Base-by-base conservation (phyloP, 1,140 invertebrate species). In the Glomeris maerens region DNA sequence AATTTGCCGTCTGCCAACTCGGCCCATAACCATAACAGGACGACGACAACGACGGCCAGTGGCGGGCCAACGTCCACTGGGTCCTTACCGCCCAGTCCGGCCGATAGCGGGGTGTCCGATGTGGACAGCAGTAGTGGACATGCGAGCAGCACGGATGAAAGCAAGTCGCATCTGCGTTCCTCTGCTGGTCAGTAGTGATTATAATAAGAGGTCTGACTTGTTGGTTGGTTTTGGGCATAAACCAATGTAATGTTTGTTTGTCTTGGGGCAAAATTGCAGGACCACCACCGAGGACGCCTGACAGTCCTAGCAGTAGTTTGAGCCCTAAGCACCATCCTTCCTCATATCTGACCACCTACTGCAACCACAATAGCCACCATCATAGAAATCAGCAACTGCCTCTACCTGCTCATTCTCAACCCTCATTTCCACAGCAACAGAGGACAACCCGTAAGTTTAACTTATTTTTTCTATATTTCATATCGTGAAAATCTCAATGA, bases 71-170 rank as follows among this genome's bases (percentile, higher is more conserved):
- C n/a, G 48, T 45, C 59, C 60, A 46, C 59, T 69, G 89, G 86
- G 70, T 94, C 91, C 61, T 78, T 95, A 64, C 93, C 92, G 54
- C 91, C 91, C 27, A 94, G 89, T 69, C 92, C 93, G 49, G 90
- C 92, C 13, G 91, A 96, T 73, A 93, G 88, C 61, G 92, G 93
- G 50, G 91, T 95, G 14, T 93, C 88, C 38, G 91, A 96, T 70
- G 89, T 95, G 55, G 90, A 96, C 69, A 90, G 84, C 59, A 90
- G 85, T 59, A 87, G 84, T 52, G 91, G 92, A 31, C 79, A 83
- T 62, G 68, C 85, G 49, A 85, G 83, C 55, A 85, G 84, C 63
- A n/a, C n/a, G n/a, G 85, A 90, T 63, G 84, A 91, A 67, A 73
- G 87, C 62, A 83, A 85, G 72, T 81, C 84, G 56, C 78, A 84